Evolutionary conservation across 1,140 invertebrate species (phyloP).

Genomic region (Coptotermes formosanus): DNA sequence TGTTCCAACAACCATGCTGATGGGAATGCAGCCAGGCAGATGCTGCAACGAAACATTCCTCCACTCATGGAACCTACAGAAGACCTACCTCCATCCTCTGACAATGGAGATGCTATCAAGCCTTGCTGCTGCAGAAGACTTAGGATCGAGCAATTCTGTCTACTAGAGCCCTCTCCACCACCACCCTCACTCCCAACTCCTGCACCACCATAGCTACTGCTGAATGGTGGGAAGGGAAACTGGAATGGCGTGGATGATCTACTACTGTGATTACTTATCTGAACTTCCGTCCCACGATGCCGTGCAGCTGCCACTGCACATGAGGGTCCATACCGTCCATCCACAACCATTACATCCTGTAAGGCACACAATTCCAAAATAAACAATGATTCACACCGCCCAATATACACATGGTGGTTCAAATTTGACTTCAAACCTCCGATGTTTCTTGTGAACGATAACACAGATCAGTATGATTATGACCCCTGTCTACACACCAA

Average conservation of each 20-base stretch:
- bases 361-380: not conserved
- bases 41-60: slow-evolving; percentile 65
- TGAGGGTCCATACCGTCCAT: slow-evolving; percentile 30
- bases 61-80: slow-evolving; percentile 48
- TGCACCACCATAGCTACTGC: slow-evolving; percentile 23
- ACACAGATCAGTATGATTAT: too few relatives aligned
- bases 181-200: slow-evolving; percentile 2
- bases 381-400: not conserved
- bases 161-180: slow-evolving; percentile 40
- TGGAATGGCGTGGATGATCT: slow-evolving; percentile 49
- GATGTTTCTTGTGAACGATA: too few relatives aligned
- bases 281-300: slow-evolving; percentile 12
- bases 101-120: slow-evolving; percentile 25
- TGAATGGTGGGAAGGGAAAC: slow-evolving; percentile 45
- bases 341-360: slow-evolving; percentile 24
- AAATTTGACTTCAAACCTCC: too few relatives aligned
- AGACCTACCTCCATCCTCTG: slow-evolving; percentile 46
- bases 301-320: slow-evolving; percentile 29
- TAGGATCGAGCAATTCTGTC: slow-evolving; percentile 34
- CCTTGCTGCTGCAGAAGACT: slow-evolving; percentile 35
- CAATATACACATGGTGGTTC: not conserved
- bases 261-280: slow-evolving; percentile 40
- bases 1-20: slow-evolving; percentile 78
- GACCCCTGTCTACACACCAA: not conserved
- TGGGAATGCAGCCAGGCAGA: slow-evolving; percentile 78